These are phyloP conservation scores for Scaptomyza graminum DNA, from an alignment of 1,140 invertebrate genomes.

Conservation along the genomic window DNA sequence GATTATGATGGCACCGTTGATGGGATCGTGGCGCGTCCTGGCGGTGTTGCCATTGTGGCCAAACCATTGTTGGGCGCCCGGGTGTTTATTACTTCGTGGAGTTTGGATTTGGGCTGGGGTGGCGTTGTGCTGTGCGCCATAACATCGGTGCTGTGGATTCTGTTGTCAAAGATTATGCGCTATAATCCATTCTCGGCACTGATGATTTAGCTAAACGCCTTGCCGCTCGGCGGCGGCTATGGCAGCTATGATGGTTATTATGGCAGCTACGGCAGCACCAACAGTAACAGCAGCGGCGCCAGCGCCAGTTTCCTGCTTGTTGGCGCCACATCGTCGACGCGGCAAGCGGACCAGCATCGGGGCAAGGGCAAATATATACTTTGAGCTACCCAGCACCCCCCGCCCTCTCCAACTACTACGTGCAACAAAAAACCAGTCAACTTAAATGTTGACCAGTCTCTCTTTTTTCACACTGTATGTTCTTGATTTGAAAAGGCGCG, in stretches of 20 bases:
- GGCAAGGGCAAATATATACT: slow-evolving; percentile 72
- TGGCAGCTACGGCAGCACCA: slow-evolving; percentile 58
- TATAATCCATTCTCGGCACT: slow-evolving; percentile 92
- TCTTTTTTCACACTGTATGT: slow-evolving; percentile 21
- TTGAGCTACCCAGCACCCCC: slow-evolving; percentile 21
- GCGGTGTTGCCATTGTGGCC: slow-evolving; percentile 77
- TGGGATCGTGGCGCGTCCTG: slow-evolving; percentile 87
- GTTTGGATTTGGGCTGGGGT: slow-evolving; percentile 92
- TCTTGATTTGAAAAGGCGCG: slow-evolving; percentile 6
- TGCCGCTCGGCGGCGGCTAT: slow-evolving; percentile 75
- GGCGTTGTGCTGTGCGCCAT: slow-evolving; percentile 91
- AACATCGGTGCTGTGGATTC: slow-evolving; percentile 92
- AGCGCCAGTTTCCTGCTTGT: slow-evolving; percentile 65
- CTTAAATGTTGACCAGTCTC: slow-evolving; percentile 2
- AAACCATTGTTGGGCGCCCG: slow-evolving; percentile 86
- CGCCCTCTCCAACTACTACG: no score
- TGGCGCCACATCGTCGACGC: slow-evolving; percentile 65
- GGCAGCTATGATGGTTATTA: slow-evolving; percentile 61
- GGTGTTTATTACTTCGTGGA: slow-evolving; percentile 92
- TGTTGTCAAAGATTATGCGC: slow-evolving; percentile 94
- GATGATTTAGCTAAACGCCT: slow-evolving; percentile 86
- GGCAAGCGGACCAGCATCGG: slow-evolving; percentile 68
- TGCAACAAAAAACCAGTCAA: neutral
- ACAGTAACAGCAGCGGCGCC: slow-evolving; percentile 58
- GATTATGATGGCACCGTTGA: slow-evolving; percentile 87